phyloP scores from a whole-genome alignment of 1,140 invertebrate species.

The Cherax destructor region DNA sequence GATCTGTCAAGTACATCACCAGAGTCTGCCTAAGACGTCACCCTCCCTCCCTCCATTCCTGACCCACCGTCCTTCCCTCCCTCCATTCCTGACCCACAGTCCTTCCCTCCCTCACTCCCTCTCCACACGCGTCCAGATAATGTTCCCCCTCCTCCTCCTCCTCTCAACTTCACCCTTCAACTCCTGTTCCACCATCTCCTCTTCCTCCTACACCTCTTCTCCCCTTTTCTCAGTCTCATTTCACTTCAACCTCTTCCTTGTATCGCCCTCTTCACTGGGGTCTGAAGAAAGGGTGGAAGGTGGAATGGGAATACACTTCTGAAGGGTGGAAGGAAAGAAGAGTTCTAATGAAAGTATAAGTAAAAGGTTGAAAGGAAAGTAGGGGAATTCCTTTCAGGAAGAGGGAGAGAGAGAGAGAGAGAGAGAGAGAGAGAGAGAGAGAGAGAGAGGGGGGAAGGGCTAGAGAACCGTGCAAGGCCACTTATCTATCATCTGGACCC shows the following conservation, averaged over 20 bases:
- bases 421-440: not conserved
- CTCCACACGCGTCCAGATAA: too few species aligned
- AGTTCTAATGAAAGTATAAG: not conserved
- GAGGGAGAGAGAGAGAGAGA: not conserved
- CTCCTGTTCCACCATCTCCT: not conserved
- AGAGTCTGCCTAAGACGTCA: not conserved
- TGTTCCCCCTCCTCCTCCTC: slow-evolving; percentile 15
- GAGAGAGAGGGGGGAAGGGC: not conserved
- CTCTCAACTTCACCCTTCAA: not conserved
- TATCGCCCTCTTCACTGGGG: too few species aligned
- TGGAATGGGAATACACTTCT: too few species aligned
- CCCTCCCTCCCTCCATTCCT: not conserved
- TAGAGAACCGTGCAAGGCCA: too few species aligned
- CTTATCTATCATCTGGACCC: too few species aligned
- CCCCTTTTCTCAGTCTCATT: not conserved
- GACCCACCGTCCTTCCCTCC: too few species aligned
- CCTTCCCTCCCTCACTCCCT: too few species aligned
- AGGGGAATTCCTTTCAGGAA: not conserved
- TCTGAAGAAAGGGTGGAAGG: too few species aligned
- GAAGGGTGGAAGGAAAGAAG: not conserved
- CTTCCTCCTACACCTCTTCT: not conserved
- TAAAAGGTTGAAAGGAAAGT: not conserved
- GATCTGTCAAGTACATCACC: not conserved
- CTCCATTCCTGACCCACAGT: too few species aligned
- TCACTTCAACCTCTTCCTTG: not conserved